phyloP scores from a whole-genome alignment of 2,113 vertebrate genomes.

The Engystomops pustulosus region DNA sequence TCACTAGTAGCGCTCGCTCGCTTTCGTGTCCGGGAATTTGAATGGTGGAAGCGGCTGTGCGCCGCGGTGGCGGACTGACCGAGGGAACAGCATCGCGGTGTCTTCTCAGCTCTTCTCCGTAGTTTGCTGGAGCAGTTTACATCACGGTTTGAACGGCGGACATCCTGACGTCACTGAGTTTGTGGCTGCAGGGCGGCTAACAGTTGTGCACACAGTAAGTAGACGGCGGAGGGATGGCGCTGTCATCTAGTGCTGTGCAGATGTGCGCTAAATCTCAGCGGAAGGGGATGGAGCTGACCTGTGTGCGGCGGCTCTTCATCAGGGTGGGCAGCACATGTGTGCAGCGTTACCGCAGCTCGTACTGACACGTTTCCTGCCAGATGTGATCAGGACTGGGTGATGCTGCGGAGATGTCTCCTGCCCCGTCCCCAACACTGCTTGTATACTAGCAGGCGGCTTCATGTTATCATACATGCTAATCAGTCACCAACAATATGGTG shows the following conservation, averaged over 20 bases:
- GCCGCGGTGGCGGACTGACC: not conserved
- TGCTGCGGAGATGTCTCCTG: too few relatives aligned
- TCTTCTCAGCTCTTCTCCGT: not conserved
- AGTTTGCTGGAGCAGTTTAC: not conserved
- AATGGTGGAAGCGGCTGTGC: not conserved
- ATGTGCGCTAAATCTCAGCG: too few relatives aligned
- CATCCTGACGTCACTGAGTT: not conserved
- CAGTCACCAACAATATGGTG: too few relatives aligned
- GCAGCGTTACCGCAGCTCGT: too few relatives aligned
- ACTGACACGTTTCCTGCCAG: too few relatives aligned
- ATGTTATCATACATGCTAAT: too few relatives aligned
- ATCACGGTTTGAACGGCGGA: slow-evolving; percentile 19
- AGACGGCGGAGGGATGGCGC: not conserved
- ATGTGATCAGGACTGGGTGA: too few relatives aligned
- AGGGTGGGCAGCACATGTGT: slow-evolving; percentile 8
- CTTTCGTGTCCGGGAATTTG: slow-evolving; percentile 41
- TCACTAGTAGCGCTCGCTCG: not conserved
- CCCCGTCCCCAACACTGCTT: too few relatives aligned
- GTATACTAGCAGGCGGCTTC: too few relatives aligned
- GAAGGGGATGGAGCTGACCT: slow-evolving; percentile 8
- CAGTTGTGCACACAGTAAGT: slow-evolving; percentile 29
- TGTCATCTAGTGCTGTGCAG: too few relatives aligned
- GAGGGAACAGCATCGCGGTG: not conserved
- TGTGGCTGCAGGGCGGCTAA: not conserved
- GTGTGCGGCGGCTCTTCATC: not conserved